phyloP scores from a whole-genome alignment of 2,797 vertebrate species.

The Hoplostethus mediterraneus region DNA sequence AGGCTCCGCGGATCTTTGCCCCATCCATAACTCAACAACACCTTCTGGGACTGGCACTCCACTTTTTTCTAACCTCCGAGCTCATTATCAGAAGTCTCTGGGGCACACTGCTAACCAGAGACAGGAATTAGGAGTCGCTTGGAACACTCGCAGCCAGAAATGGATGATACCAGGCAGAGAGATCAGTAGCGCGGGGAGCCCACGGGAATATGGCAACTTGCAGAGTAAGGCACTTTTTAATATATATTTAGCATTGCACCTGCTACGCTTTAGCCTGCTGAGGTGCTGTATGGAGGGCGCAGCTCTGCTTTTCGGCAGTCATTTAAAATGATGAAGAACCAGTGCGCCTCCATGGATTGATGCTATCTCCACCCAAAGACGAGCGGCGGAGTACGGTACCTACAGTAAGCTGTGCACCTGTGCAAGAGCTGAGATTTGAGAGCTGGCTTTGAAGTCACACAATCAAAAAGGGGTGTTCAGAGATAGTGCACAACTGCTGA shows the following conservation, averaged over 20 bases:
- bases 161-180: conserved; percentile 81
- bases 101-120: conserved; percentile 89
- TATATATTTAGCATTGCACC: conserved; percentile 86
- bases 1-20: conserved; percentile 75
- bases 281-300: conserved; percentile 51
- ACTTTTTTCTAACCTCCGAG: conserved; percentile 86
- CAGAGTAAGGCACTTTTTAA: conserved; percentile 83
- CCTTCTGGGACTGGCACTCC: conserved; percentile 89
- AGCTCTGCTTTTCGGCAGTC: conserved; percentile 59
- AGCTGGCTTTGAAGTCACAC: conserved; percentile 27
- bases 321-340: conserved; percentile 74
- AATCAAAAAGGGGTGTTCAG: conserved; percentile 20
- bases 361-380: conserved; percentile 37
- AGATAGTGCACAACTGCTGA: conserved; percentile 22
- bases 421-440: conserved; percentile 39
- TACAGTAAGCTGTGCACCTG: conserved; percentile 57
- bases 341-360: conserved; percentile 50
- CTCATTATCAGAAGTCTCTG: conserved; percentile 92
- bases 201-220: conserved; percentile 79
- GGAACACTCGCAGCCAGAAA: conserved; percentile 85
- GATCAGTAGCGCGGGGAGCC: conserved; percentile 81
- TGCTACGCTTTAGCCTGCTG: conserved; percentile 76
- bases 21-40: conserved; percentile 92
- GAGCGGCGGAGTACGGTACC: conserved; percentile 30
- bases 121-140: conserved; percentile 89